Percentiles rank a stretch among this genome's conserved stretches.
Conservation (phyloP, 2,888 invertebrate genomes). For the Drepana falcataria region DNA sequence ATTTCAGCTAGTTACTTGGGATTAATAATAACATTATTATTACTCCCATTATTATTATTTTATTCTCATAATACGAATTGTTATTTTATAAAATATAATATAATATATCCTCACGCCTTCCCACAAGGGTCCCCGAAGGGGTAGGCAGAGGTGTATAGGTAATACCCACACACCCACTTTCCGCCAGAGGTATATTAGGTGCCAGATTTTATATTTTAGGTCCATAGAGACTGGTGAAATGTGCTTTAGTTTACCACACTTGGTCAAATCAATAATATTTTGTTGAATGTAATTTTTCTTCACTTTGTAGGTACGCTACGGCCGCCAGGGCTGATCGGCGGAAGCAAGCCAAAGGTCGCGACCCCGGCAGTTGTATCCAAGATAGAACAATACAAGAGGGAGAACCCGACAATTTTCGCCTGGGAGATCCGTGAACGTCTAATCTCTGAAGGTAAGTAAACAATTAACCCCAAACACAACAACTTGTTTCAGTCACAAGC, state of each 20-base stretch:
- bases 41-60: no score
- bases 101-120: no score
- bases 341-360: conserved; percentile 98
- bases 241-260: not conserved
- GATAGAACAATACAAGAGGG: conserved; percentile 98
- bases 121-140: no score
- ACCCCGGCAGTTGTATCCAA: conserved; percentile 98
- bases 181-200: no score
- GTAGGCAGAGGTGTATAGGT: no score
- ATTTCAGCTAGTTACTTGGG: no score
- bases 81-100: no score
- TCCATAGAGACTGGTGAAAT: no score
- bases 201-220: no score
- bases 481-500: conserved; percentile 22
- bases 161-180: no score
- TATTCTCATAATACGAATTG: no score
- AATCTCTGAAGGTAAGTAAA: conserved; percentile 92
- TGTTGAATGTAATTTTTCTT: conserved; percentile 7
- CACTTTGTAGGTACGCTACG: conserved; percentile 85
- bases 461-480: conserved; percentile 5
- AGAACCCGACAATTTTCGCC: conserved; percentile 98
- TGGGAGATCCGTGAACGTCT: conserved; percentile 99
- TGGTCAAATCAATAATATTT: not conserved
- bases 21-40: no score
- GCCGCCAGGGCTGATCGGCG: conserved; percentile 94